Base-by-base conservation (phyloP, 1,140 invertebrate genomes). In the Hypsibius dujardini region DNA sequence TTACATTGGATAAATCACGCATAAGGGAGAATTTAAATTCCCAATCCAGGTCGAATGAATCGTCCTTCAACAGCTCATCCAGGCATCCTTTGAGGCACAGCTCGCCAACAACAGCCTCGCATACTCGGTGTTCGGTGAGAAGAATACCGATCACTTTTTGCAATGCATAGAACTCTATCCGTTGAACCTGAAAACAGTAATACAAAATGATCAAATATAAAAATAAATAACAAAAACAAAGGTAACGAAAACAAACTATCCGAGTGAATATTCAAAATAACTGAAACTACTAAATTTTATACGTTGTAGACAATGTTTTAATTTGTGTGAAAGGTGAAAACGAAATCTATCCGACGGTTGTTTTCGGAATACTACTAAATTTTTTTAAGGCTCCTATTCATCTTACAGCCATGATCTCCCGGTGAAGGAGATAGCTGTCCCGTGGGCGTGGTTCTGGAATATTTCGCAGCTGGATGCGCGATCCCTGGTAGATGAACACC, bases 21-120 rank as follows among this genome's bases (percentile, higher is more conserved):
- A 91, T 89, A 0, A 92, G 79, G 0, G 89, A 90, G 81, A 89
- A 90, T 50, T 88, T 83, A 75, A 92, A 90, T 78, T 89, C 90
- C 88, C 88, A 90, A 76, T 92, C 89, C 15, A 92, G 79, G 75
- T 88, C 86, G 59, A 92, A 85, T 46, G 87, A 87, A 28, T 90
- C 88, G 75, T 92, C 90, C 73, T 88, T 87, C 0, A 92, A 79
- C 0, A 92, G 88, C 74, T 92, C 89, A 78, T 56, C 7, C 15
- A 62, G 50, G n/a, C 7, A 12, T 12, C 50, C 50, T 12, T n/a
- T 7, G n/a, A 7, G 7, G 50, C 50, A 56, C 50, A 56, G n/a
- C 50, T 56, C 50, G 50, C 50, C 50, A 7, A 56, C 7, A 7
- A 56, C 50, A 56, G 50, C 50, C n/a, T 56, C 7, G 50, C 50